These are phyloP conservation scores for Melanogrammus aeglefinus DNA, from an alignment of 2,797 vertebrate species.

Conservation along the genomic window DNA sequence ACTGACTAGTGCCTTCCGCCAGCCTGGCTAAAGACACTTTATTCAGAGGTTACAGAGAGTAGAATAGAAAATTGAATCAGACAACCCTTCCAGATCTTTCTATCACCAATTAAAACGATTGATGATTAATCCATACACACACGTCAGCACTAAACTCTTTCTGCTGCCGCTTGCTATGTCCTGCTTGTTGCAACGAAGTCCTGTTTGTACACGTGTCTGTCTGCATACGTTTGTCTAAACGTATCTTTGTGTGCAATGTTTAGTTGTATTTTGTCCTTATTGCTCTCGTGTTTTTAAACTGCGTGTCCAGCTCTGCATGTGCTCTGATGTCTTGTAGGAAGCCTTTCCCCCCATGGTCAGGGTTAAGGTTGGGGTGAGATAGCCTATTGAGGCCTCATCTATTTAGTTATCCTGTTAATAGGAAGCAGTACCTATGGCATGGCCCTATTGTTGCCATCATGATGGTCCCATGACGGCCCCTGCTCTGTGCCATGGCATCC, in stretches of 20 bases:
- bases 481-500: background rate
- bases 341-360: background rate
- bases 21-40: too few relatives aligned
- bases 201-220: background rate
- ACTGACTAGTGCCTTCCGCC: too few relatives aligned
- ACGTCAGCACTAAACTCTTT: background rate
- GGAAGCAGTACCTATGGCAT: background rate
- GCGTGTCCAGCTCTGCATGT: background rate
- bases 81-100: background rate
- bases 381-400: background rate
- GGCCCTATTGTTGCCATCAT: background rate
- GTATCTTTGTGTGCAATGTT: background rate
- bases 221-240: conserved; percentile 14
- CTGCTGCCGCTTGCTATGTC: background rate
- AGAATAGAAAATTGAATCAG: background rate
- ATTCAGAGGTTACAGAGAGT: background rate
- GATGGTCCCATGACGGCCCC: background rate
- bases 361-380: background rate
- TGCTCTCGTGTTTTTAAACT: background rate
- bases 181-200: background rate
- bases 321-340: too few relatives aligned
- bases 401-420: background rate
- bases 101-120: background rate
- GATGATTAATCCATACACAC: background rate
- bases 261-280: conserved; percentile 6